These are phyloP conservation scores for Gymnoscopelus microlampas DNA, from an alignment of 2,797 vertebrate species.

Conservation along the genomic window DNA sequence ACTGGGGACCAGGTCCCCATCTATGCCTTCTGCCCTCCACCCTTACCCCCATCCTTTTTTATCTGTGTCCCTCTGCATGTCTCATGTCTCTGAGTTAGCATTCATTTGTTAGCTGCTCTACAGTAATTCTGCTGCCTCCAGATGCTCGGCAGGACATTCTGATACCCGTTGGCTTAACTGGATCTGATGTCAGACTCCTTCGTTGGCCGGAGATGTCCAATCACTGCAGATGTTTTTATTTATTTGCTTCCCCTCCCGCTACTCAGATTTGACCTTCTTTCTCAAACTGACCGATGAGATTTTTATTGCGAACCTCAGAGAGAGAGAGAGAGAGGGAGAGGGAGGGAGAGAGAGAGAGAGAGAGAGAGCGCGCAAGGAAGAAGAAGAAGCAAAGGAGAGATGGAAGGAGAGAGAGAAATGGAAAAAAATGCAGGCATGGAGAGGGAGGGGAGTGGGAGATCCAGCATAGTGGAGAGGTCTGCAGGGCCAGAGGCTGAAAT, in stretches of 20 bases:
- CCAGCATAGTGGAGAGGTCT: slow-evolving; percentile 43
- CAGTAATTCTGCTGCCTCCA: slow-evolving; percentile 62
- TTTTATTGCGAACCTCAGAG: slow-evolving; percentile 4
- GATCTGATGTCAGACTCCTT: slow-evolving; percentile 38
- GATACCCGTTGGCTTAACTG: slow-evolving; percentile 41
- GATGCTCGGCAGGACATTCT: slow-evolving; percentile 39
- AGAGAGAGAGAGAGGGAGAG: background rate
- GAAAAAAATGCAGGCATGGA: slow-evolving; percentile 28
- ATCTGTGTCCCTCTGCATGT: slow-evolving; percentile 32
- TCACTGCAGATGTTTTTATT: slow-evolving; percentile 35
- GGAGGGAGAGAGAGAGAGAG: slow-evolving; percentile 8
- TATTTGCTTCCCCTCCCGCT: slow-evolving; percentile 8
- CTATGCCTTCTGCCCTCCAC: slow-evolving; percentile 69
- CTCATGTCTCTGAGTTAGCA: slow-evolving; percentile 63
- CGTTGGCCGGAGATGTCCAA: slow-evolving; percentile 30
- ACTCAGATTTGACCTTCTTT: slow-evolving; percentile 22
- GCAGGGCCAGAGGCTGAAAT: slow-evolving; percentile 49
- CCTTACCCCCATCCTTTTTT: slow-evolving; percentile 51
- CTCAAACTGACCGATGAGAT: background rate
- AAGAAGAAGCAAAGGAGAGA: slow-evolving; percentile 5
- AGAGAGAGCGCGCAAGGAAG: slow-evolving; percentile 13
- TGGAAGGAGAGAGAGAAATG: slow-evolving; percentile 24
- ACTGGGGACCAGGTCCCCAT: slow-evolving; percentile 71
- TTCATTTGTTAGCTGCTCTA: slow-evolving; percentile 84
- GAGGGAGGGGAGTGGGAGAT: slow-evolving; percentile 31